Base-by-base conservation (phyloP, 2,888 invertebrate species). In the Macrophya alboannulata region DNA sequence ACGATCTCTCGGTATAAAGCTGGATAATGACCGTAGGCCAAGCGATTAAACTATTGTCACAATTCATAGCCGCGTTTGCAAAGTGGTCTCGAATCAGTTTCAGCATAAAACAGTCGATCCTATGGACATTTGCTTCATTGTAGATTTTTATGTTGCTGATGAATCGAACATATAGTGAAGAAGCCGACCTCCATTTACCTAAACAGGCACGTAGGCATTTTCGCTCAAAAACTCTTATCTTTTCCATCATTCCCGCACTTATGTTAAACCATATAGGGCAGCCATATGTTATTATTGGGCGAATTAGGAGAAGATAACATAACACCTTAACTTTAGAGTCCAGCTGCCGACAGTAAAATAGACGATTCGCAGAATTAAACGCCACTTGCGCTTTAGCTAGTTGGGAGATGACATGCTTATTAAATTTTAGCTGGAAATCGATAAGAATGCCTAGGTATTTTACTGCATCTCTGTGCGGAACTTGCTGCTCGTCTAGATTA, bases 181-280 rank as follows among this genome's bases (percentile, higher is more conserved):
- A 48, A 17, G 77, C 51, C 3, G 51, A 51, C 77, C 77, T 79
- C 31, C 37, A 48, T 25, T 25, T n/a, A n/a, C n/a, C n/a, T n/a
- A n/a, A n/a, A 43, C 43, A 43, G 43, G n/a, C n/a, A 43, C 79
- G 12, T 9, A 79, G 15, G 43, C 79, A 79, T 37, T 79, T 79
- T 0, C 79, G 17, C 17, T 79, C 79, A 37, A 79, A 79, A 0
- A n/a, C 37, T 37, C 79, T 79, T 40, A 79, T 9, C n/a, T 55
- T 79, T 59, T 55, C n/a, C n/a, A n/a, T n/a, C n/a, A n/a, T n/a
- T n/a, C n/a, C n/a, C n/a, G n/a, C n/a, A n/a, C n/a, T n/a, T n/a
- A n/a, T n/a, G n/a, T n/a, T n/a, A n/a, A n/a, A n/a, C n/a, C n/a
- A n/a, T n/a, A n/a, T n/a, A n/a, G n/a, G n/a, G n/a, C n/a, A n/a